Percentiles rank a stretch among this genome's conserved stretches.
phyloP scores from a whole-genome alignment of 1,140 invertebrate species.

The Sitophilus oryzae region DNA sequence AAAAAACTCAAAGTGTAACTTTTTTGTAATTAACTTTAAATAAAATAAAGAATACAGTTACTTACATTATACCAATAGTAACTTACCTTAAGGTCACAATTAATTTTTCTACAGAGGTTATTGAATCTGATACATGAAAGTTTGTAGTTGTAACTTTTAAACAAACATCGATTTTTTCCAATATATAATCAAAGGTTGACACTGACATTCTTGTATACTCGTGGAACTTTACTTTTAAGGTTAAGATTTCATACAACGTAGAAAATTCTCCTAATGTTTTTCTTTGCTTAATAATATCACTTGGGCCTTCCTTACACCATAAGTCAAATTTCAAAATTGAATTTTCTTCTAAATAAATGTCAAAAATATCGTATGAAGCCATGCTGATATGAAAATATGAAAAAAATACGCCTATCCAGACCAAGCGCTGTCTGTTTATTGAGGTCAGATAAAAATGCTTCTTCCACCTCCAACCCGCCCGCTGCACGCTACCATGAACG shows the following conservation, averaged over 20 bases:
- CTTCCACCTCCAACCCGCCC: background rate
- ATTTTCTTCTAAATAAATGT: conserved; percentile 4
- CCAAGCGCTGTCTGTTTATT: conserved; percentile 1
- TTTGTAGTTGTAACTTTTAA: conserved; percentile 2
- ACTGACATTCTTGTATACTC: conserved; percentile 6
- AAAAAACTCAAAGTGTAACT: conserved; percentile 1
- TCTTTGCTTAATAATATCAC: no score
- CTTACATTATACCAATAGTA: no score
- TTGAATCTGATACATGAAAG: conserved; percentile 6
- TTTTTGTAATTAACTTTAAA: conserved; percentile 1
- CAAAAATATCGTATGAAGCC: conserved; percentile 1
- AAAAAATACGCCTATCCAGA: background rate
- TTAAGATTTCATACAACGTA: conserved; percentile 1
- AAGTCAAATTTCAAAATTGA: conserved; percentile 5
- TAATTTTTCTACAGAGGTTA: background rate
- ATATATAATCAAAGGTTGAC: conserved; percentile 5
- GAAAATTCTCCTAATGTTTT: conserved; percentile 6
- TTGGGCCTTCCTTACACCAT: background rate
- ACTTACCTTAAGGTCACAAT: no score
- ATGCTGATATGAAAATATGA: conserved; percentile 2
- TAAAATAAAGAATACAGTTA: background rate
- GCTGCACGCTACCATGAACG: background rate
- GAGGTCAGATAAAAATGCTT: conserved; percentile 1
- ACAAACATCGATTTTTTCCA: conserved; percentile 1
- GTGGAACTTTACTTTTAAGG: background rate